Conservation (phyloP, 2,797 vertebrate species). For the Coilia nasus region DNA sequence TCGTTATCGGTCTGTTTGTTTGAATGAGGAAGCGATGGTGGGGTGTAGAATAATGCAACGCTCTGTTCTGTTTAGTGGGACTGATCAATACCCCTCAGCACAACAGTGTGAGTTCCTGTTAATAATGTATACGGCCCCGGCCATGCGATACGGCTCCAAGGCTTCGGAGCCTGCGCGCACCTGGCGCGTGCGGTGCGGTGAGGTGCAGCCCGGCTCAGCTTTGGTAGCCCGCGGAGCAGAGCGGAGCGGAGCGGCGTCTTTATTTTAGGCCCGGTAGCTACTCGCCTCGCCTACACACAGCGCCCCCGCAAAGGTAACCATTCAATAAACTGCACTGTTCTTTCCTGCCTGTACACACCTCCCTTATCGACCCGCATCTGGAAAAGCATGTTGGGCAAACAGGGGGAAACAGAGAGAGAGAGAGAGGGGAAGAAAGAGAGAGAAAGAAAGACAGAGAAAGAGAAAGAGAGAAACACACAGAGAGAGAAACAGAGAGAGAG, state of each 20-base stretch:
- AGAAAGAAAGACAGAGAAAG: not conserved
- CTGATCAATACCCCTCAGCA: constrained; percentile 52
- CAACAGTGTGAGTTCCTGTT: constrained; percentile 49
- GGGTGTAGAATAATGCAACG: constrained; percentile 22
- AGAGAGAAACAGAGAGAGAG: not conserved
- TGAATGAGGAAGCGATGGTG: not conserved
- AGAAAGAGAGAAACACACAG: not conserved
- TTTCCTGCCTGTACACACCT: constrained; percentile 18
- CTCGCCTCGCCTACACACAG: constrained; percentile 22
- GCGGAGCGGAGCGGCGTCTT: constrained; percentile 31
- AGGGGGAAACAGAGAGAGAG: not conserved
- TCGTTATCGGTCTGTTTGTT: constrained; percentile 18
- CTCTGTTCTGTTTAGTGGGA: constrained; percentile 34
- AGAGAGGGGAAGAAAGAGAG: not conserved
- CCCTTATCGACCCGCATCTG: constrained; percentile 17
- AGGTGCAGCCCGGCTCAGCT: too few species aligned
- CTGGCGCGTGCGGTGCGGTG: not conserved
- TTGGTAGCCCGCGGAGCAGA: too few species aligned
- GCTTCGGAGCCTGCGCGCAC: constrained; percentile 7
- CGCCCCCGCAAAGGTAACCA: constrained; percentile 41
- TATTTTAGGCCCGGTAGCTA: constrained; percentile 47
- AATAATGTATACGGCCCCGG: constrained; percentile 53
- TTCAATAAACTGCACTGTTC: constrained; percentile 40
- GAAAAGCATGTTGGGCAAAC: constrained; percentile 2
- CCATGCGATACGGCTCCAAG: constrained; percentile 43